Evolutionary conservation across 1,140 invertebrate genomes (phyloP).

Genomic region (Amyelois transitella): DNA sequence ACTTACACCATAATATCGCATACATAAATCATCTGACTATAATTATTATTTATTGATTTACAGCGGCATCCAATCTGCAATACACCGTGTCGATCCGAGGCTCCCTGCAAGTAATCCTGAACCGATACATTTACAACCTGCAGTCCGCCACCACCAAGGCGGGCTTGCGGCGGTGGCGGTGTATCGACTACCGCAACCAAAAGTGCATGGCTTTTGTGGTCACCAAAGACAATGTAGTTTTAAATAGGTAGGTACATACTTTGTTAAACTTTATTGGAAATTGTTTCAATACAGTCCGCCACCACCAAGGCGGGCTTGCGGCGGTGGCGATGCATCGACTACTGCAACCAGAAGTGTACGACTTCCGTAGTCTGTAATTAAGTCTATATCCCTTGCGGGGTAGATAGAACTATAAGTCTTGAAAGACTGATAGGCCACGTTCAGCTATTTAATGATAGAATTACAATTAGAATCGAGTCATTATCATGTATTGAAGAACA

Average conservation of each 20-base stretch:
- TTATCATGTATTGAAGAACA: no score
- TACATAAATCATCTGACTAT: no score
- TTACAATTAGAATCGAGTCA: no score
- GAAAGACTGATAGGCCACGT: no score
- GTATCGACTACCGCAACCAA: slow-evolving; percentile 64
- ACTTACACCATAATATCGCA: no score
- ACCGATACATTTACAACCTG: slow-evolving; percentile 69
- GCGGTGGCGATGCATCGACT: slow-evolving; percentile 68
- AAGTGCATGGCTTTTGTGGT: slow-evolving; percentile 62
- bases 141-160: slow-evolving; percentile 42
- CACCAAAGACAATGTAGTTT: slow-evolving; percentile 58
- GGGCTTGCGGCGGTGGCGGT: slow-evolving; percentile 59
- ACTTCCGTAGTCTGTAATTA: slow-evolving; percentile 57
- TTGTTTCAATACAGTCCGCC: slow-evolving; percentile 59
- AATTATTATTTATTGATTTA: background rate
- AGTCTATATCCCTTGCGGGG: no score
- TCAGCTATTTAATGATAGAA: no score
- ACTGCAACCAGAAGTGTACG: slow-evolving; percentile 60
- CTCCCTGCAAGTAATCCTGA: slow-evolving; percentile 54
- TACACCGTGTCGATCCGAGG: slow-evolving; percentile 60
- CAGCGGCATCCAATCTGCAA: slow-evolving; percentile 35
- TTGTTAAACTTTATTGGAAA: no score
- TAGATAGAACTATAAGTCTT: no score
- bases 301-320: slow-evolving; percentile 36
- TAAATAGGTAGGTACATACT: slow-evolving; percentile 62